phyloP scores from a whole-genome alignment of 2,797 vertebrate species.

The Arrhamphus sclerolepis region DNA sequence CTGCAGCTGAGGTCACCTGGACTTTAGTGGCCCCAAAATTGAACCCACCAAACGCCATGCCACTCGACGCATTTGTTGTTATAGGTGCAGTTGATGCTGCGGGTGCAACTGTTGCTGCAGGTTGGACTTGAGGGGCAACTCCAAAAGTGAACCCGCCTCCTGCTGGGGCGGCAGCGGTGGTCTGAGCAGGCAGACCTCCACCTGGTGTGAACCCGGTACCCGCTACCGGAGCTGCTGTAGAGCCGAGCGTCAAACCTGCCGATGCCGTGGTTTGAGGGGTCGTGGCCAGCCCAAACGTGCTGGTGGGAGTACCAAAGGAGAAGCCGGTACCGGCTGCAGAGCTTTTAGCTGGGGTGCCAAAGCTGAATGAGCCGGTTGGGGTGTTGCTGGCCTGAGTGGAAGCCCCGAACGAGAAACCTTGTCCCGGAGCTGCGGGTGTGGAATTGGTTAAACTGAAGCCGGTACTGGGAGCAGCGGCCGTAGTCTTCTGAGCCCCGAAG shows the following conservation, averaged over 20 bases:
- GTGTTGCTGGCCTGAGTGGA: slow-evolving; percentile 20
- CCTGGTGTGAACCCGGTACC: slow-evolving; percentile 75
- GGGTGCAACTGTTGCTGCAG: background rate
- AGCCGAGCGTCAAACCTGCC: slow-evolving; percentile 71
- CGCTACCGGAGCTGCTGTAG: slow-evolving; percentile 69
- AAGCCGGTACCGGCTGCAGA: slow-evolving; percentile 67
- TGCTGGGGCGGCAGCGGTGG: slow-evolving; percentile 58
- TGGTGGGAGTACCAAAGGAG: slow-evolving; percentile 76
- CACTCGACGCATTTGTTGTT: slow-evolving; percentile 7
- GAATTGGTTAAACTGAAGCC: slow-evolving; percentile 56
- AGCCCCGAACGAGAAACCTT: slow-evolving; percentile 73
- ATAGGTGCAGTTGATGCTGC: background rate
- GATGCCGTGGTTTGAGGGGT: slow-evolving; percentile 66
- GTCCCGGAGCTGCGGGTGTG: slow-evolving; percentile 54
- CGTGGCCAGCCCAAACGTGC: slow-evolving; percentile 74
- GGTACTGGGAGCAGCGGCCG: slow-evolving; percentile 55
- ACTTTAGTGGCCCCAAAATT: slow-evolving; percentile 75
- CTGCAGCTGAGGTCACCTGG: slow-evolving; percentile 65
- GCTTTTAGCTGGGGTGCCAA: slow-evolving; percentile 66
- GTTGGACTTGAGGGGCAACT: slow-evolving; percentile 40
- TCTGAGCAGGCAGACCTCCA: slow-evolving; percentile 46
- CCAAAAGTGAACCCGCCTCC: slow-evolving; percentile 78
- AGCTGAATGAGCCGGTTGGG: slow-evolving; percentile 52
- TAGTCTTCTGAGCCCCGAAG: slow-evolving; percentile 82
- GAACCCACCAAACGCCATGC: slow-evolving; percentile 67